Evolutionary conservation across 2,797 vertebrate species (phyloP), one percentile per base, ranked within the genome.

Genomic region (Darevskia mixta): DNA sequence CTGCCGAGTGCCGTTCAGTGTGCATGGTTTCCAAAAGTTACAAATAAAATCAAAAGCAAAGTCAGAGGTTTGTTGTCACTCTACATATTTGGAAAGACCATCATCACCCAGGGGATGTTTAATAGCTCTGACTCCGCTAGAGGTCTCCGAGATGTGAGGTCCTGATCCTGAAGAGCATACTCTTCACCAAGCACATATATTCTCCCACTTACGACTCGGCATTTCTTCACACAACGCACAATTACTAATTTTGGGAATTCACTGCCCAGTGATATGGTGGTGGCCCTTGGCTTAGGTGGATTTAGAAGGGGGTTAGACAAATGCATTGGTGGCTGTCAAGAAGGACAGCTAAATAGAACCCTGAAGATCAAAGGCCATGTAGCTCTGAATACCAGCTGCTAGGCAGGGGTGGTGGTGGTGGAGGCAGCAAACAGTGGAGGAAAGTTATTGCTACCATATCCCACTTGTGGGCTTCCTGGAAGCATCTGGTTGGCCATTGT

Each of bases 61-160:
- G 45, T 17, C 0, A 10, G 0, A 45, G 1, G 8, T 72, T 75
- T 0, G 29, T 2, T n/a, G 72, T 32, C 76, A 55, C 15, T 29
- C 49, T 55, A 43, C 41, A 15, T 45, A 18, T 55, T 79, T 45
- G 29, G 11, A 78, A 45, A 27, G 13, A 55, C 13, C 10, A 77
- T 29, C 8, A 45, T 77, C 75, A 43, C 23, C 75, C 25, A 23
- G 23, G n/a, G 71, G 23, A 15, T 27, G 25, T 27, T 77, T 77
- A 7, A 25, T 77, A 38, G 75, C 27, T 77, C 49, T 76, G 38
- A 41, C 8, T 43, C 38, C 25, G 1, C 41, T 76, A 76, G 2
- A 69, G 67, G 73, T 78, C 27, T 55, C 25, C 8, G 13, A 8
- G 61, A n/a, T 35, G 0, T 72, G 32, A 1, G 38, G 1, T 1